Conservation (phyloP, 2,113 vertebrate species). For the Boleophthalmus pectinirostris region DNA sequence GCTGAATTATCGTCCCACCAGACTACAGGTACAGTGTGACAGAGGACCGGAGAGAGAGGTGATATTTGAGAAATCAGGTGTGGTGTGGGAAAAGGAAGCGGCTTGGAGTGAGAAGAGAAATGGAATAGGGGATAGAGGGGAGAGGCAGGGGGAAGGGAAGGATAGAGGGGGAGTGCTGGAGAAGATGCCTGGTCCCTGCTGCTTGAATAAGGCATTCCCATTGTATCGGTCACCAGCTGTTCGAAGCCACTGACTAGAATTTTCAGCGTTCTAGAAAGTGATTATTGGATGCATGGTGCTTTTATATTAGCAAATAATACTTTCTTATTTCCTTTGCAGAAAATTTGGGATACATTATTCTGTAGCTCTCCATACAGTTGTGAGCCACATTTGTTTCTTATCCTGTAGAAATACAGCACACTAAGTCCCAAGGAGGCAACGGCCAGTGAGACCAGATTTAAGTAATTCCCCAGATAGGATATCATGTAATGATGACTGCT, state of each 20-base stretch:
- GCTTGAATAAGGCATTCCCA: constrained; percentile 58
- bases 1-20: constrained; percentile 74
- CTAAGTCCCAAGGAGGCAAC: constrained; percentile 52
- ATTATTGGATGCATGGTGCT: constrained; percentile 23
- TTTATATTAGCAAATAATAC: constrained; percentile 19
- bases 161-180: constrained; percentile 57
- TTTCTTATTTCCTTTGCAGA: background rate
- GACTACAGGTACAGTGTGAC: constrained; percentile 66
- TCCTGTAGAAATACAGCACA: constrained; percentile 40
- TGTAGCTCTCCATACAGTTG: constrained; percentile 42
- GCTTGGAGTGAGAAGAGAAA: constrained; percentile 57
- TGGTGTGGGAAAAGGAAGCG: constrained; percentile 54
- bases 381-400: constrained; percentile 37
- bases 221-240: constrained; percentile 61
- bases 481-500: constrained; percentile 59
- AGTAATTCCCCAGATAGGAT: constrained; percentile 54
- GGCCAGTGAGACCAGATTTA: constrained; percentile 52
- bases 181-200: constrained; percentile 63
- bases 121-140: constrained; percentile 64
- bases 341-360: constrained; percentile 23
- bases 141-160: constrained; percentile 73
- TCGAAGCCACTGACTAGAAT: constrained; percentile 40
- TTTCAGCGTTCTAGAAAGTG: constrained; percentile 11
- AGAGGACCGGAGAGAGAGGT: constrained; percentile 20
- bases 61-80: constrained; percentile 45